Base-by-base conservation (phyloP, 2,113 vertebrate genomes). In the Bombycilla garrulus region DNA sequence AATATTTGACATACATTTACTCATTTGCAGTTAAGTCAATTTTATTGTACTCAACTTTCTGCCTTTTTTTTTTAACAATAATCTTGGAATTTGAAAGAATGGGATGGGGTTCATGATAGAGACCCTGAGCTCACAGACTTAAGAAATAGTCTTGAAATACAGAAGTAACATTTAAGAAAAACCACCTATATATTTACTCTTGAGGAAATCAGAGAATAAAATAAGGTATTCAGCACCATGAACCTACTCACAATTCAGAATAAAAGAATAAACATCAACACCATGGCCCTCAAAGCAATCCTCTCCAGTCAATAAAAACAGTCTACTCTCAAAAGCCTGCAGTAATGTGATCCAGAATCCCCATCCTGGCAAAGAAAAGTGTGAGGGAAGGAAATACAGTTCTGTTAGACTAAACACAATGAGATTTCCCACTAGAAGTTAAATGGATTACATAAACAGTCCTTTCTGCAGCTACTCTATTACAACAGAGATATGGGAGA, bases 321-420 rank as follows among this genome's bases (percentile, higher is more conserved):
- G 19, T 10, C 7, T 13, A 3, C 4, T 58, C 19, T 22, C 42
- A 70, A 42, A 42, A 77, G 31, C 33, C 42, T 22, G 14, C 1
- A 44, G 19, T 6, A 45, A 40, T 3, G 61, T 2, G 24, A 91
- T 36, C 11, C 22, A 35, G 9, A 92, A 73, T 18, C 31, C 60
- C 23, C 54, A 33, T 42, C 28, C 51, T 38, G n/a, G 13, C 33
- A 79, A 79, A 76, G 18, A 38, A n/a, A 71, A 17, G 2, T 4
- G 18, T 3, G 6, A 4, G 1, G 8, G 11, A 8, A 28, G 48
- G 3, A 87, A 67, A 69, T 5, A 48, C 1, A 3, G 5, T 6
- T 61, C 70, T 42, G 66, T 12, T 73, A 69, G 76, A 79, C 24
- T 20, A 42, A 50, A 10, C 9, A n/a, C 5, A 69, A 0, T 5